Percentiles rank a stretch among this genome's conserved stretches.
phyloP scores from a whole-genome alignment of 2,888 invertebrate genomes.

The Ellobium chinense region DNA sequence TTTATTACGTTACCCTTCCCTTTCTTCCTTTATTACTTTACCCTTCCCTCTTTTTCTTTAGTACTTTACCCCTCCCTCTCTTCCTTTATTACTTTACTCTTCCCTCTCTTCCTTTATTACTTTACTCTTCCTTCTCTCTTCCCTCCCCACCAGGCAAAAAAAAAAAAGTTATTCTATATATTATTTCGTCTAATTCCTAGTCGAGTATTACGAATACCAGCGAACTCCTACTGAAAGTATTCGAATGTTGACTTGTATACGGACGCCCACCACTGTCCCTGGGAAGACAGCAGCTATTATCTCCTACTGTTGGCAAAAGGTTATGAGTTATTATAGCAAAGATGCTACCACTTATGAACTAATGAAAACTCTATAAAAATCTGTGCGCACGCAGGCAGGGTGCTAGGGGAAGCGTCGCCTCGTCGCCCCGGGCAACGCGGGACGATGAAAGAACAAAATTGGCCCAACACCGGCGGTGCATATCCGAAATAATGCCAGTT shows the following conservation, averaged over 20 bases:
- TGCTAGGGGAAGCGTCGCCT: constrained; percentile 1
- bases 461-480: constrained; percentile 27
- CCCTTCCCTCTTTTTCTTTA: neutral
- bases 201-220: too few relatives aligned
- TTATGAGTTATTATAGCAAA: constrained; percentile 10
- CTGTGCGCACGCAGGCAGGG: constrained; percentile 11
- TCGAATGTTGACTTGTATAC: too few relatives aligned
- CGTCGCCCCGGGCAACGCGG: constrained; percentile 32
- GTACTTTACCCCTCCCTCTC: neutral
- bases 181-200: too few relatives aligned
- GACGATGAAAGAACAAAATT: constrained; percentile 22
- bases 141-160: too few relatives aligned
- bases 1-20: neutral
- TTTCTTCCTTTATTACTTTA: neutral
- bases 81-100: neutral
- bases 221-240: too few relatives aligned
- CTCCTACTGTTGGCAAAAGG: constrained; percentile 7
- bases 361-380: constrained; percentile 19
- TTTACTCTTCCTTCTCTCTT: neutral
- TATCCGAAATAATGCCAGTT: constrained; percentile 21
- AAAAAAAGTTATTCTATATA: too few relatives aligned
- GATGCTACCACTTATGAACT: constrained; percentile 20
- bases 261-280: too few relatives aligned
- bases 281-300: too few relatives aligned
- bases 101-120: neutral